Conservation (phyloP, 1,140 invertebrate species). For the Pectinophora gossypiella region DNA sequence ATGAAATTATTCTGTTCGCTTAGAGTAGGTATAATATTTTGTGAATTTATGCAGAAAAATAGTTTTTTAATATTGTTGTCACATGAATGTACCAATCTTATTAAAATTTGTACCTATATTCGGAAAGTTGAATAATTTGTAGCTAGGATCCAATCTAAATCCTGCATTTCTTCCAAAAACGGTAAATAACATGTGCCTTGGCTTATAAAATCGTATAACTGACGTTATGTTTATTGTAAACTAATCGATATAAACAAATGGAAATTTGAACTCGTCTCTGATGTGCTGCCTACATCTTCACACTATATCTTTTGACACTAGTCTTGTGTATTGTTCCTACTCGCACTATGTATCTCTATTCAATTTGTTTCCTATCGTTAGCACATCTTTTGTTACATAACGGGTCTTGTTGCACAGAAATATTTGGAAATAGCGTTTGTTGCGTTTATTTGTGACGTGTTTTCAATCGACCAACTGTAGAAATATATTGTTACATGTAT, state of each 20-base stretch:
- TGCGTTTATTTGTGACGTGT: no score
- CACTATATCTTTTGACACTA: slow-evolving; percentile 2
- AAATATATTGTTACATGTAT: no score
- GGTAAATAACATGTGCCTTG: slow-evolving; percentile 65
- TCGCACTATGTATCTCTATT: background rate
- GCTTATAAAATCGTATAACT: slow-evolving; percentile 59
- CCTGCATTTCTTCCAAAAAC: slow-evolving; percentile 63
- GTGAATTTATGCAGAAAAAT: slow-evolving; percentile 72
- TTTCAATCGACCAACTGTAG: no score
- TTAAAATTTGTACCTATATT: slow-evolving; percentile 71
- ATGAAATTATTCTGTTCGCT: slow-evolving; percentile 61
- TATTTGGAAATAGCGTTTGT: background rate
- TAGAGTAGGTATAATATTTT: slow-evolving; percentile 73
- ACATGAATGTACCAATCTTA: slow-evolving; percentile 74
- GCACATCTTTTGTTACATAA: background rate
- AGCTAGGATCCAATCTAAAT: slow-evolving; percentile 74
- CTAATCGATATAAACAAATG: slow-evolving; percentile 35
- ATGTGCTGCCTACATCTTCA: slow-evolving; percentile 35
- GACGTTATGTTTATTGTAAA: slow-evolving; percentile 50
- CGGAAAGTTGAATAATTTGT: slow-evolving; percentile 74
- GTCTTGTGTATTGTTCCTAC: slow-evolving; percentile 5
- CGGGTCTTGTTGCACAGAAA: background rate
- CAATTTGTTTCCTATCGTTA: no score
- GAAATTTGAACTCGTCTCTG: slow-evolving; percentile 29
- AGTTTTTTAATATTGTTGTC: slow-evolving; percentile 76